Evolutionary conservation across 2,888 invertebrate genomes (phyloP), one percentile per base, ranked within the genome.

Genomic region (Rhopalosiphum nymphaeae): DNA sequence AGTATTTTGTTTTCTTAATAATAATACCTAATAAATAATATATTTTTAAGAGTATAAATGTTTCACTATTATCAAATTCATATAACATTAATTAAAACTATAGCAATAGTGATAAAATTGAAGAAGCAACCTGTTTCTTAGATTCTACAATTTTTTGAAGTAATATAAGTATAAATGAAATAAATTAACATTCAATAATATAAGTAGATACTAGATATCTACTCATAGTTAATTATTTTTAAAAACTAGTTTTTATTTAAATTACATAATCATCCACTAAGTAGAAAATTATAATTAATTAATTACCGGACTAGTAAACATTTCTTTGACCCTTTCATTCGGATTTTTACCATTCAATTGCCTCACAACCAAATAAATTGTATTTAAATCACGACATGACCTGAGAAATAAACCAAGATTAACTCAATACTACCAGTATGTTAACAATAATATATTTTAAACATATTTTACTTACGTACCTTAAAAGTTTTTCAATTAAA

Each of bases 401-500:
- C 94, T 94, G 44, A 21, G 53, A 16, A 92, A 53, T 53, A 16
- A 53, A 53, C n/a, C n/a, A n/a, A n/a, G n/a, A n/a, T n/a, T n/a
- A n/a, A n/a, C 9, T 26, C 7, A 91, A 67, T 36, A 26, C 29
- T 56, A 57, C 44, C 26, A 36, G 7, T 78, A 21, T 57, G 26
- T 57, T 26, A 57, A 57, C 26, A 57, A 26, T 57, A 67, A 61
- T n/a, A n/a, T n/a, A n/a, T 67, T 67, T 67, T 16, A 10, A 57
- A 3, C 29, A 61, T 42, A 7, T 13, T n/a, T 61, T 25, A 26
- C n/a, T 11, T 56, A 26, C 78, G 0, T 87, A 96, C 95, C 97
- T 96, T 26, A 97, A 96, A 29, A 97, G 95, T 95, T 97, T 97
- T 95, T 97, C 97, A 46, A 97, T 96, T 44, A 97, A 96, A 42